phyloP scores from a whole-genome alignment of 2,113 vertebrate genomes.

The Zapornia atra region DNA sequence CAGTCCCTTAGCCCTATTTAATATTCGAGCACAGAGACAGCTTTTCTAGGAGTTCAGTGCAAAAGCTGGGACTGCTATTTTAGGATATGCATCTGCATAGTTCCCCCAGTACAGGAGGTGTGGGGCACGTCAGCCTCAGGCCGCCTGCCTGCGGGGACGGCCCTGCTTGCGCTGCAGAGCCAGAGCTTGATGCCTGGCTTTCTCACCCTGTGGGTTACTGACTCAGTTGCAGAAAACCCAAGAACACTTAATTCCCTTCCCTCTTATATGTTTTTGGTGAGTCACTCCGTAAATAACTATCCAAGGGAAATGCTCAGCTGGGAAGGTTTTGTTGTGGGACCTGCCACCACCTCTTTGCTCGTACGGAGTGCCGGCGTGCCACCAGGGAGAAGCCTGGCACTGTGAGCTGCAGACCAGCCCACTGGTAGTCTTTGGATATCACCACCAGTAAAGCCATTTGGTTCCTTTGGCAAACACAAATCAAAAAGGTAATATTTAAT shows the following conservation, averaged over 20 bases:
- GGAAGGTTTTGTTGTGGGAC: not conserved
- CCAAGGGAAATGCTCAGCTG: not conserved
- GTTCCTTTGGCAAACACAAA: not conserved
- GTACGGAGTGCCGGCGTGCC: not conserved
- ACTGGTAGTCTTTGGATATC: not conserved
- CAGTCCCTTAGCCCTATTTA: accelerated
- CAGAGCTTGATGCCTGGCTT: not conserved
- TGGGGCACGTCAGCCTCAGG: not conserved
- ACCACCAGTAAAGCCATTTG: not conserved
- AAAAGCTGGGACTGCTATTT: not conserved
- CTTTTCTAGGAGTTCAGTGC: not conserved
- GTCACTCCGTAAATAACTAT: not conserved
- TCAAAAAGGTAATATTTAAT: not conserved
- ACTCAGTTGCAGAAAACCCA: not conserved
- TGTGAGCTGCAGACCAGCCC: not conserved
- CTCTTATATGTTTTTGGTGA: not conserved
- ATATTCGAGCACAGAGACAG: not conserved
- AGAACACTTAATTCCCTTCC: not conserved
- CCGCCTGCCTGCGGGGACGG: not conserved
- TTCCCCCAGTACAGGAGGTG: not conserved
- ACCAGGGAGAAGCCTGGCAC: not conserved
- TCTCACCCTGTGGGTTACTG: not conserved
- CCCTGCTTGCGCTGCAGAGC: not conserved
- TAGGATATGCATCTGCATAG: not conserved
- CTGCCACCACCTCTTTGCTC: not conserved